Evolutionary conservation across 2,113 vertebrate species (phyloP).

Genomic region (Caranx ignobilis): DNA sequence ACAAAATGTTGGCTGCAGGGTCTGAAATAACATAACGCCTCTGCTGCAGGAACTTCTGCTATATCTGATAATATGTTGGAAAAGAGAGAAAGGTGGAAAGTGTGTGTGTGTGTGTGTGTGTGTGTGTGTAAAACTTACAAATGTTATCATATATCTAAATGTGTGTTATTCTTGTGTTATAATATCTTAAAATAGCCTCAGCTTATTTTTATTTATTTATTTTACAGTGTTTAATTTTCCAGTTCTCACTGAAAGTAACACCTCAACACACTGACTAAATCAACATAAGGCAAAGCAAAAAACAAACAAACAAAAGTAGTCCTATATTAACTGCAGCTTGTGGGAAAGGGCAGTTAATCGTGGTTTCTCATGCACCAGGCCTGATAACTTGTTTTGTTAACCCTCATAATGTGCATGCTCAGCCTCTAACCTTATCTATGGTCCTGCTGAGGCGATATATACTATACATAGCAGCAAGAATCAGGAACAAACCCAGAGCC

Average conservation of each 20-base stretch:
- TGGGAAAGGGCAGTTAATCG: constrained; percentile 5
- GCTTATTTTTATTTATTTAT: neutral
- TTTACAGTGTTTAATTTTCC: no score
- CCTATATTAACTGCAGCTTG: neutral
- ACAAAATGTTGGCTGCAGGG: neutral
- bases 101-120: no score
- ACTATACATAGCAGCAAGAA: constrained; percentile 61
- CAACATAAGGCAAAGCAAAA: neutral
- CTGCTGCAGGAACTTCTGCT: neutral
- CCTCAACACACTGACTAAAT: neutral
- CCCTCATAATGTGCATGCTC: neutral
- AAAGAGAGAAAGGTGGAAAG: neutral
- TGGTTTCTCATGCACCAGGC: constrained; percentile 11
- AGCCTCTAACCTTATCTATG: constrained; percentile 35
- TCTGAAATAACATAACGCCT: neutral
- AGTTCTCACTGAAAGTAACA: neutral
- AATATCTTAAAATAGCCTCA: neutral
- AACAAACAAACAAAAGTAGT: neutral
- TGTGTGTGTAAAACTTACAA: neutral
- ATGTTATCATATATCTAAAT: neutral
- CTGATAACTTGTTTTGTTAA: constrained; percentile 37
- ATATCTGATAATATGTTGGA: neutral
- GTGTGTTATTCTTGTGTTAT: neutral
- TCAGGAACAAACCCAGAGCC: constrained; percentile 64
- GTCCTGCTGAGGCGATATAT: constrained; percentile 68